Base-by-base conservation (phyloP, 2,797 vertebrate genomes). In the Perodicticus potto region DNA sequence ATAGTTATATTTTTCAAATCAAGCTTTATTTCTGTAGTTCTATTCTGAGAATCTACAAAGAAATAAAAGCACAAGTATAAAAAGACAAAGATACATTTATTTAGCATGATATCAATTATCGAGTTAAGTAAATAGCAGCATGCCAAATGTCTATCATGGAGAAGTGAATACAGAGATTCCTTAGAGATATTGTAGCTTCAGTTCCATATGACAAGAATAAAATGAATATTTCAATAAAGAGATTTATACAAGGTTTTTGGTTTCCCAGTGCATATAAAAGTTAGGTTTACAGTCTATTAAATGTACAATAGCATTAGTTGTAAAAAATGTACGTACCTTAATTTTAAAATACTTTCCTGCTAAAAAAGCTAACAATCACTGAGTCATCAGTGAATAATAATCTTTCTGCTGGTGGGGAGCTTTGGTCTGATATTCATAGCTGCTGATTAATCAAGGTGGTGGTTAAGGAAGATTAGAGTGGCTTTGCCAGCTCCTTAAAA, bases 1-100 rank as follows among this genome's bases (percentile, higher is more conserved):
- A 70, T 73, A 74, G 67, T 85, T 95, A 76, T 74, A 86, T 70
- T 78, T 59, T 93, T 6, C 27, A 88, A 95, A 86, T 29, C 92
- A 86, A 55, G 3, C 25, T 89, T 88, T 81, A 74, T 72, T 27
- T 89, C 37, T 53, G 11, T 0, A 77, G 12, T 53, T 40, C 43
- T 82, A 86, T 14, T 78, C 19, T 85, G 37, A 17, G 29, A 85
- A 19, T 89, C 49, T 92, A 63, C 40, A 59, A 55, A 89, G 61
- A 88, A 85, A 82, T 65, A 40, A 91, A 92, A 89, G 4, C 27
- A 43, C 4, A 53, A 49, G 17, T 63, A 87, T 27, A 55, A 87
- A 95, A 89, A 67, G 8, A 81, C 20, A 82, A 22, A 43, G n/a
- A 67, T 20, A 80, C 6, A 77, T 63, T 80, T 93, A 87, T 88